Base-by-base conservation (phyloP, 2,888 invertebrate genomes). In the Priocnemis perturbator region DNA sequence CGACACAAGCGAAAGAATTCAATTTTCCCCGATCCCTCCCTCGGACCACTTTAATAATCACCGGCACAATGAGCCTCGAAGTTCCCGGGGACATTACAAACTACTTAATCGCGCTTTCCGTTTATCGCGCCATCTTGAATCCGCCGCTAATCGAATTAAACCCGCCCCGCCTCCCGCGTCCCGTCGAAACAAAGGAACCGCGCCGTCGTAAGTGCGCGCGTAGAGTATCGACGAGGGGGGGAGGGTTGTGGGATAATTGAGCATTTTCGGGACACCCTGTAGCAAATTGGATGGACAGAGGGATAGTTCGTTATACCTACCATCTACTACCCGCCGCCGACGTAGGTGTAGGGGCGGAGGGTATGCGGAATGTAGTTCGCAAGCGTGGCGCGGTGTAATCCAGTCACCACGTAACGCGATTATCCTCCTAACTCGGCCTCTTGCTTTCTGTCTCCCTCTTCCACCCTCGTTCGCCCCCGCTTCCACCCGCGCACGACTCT, bases 371-470 rank as follows among this genome's bases (percentile, higher is more conserved):
- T 67, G 76, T 74, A 77, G 79, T 69, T 78, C 77, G 78, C 69
- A 84, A 83, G 82, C 85, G 85, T 85, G 84, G 85, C 81, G 82
- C 81, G 84, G 79, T 86, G 84, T 87, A 87, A 87, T 87, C 84
- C 85, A 86, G 85, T 87, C 86, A 86, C 83, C 85, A 74, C 83
- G 83, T 86, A 87, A 87, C 84, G 70, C 77, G 86, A 86, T 87
- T 87, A 86, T 83, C 83, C 83, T 79, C 81, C 80, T 82, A 83
- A 85, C 83, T 85, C 78, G 71, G 79, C 74, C 79, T 78, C 76
- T 74, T 76, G 69, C 75, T 78, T 74, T 77, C 72, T 73, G 74
- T 66, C 65, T 72, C 77, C 67, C 68, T 53, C 52, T 71, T 67
- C 62, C 73, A 61, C 76, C 20, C 47, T 52, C 20, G 15, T 2